phyloP scores from a whole-genome alignment of 2,888 invertebrate species.

The Leucozona laternaria region DNA sequence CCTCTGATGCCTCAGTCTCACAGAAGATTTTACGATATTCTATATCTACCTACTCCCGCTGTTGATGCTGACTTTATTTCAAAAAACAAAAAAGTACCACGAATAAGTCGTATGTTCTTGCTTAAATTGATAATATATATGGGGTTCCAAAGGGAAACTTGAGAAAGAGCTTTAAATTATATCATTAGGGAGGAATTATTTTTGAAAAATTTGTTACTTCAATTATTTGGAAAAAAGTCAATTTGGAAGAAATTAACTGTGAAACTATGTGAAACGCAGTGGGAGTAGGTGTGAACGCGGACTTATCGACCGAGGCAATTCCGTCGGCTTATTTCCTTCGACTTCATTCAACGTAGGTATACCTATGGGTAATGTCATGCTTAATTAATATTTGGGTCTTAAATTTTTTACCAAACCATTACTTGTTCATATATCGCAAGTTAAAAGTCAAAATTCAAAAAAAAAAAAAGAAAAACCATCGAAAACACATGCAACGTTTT shows the following conservation, averaged over 20 bases:
- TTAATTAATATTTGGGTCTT: background rate
- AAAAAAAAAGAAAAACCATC: background rate
- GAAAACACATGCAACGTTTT: constrained; percentile 64
- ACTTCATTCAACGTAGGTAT: background rate
- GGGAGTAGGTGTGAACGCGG: no score
- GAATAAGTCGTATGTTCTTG: background rate
- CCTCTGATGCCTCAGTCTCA: constrained; percentile 37
- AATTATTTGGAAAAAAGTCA: no score
- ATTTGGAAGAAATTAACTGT: no score
- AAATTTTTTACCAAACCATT: background rate
- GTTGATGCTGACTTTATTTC: background rate
- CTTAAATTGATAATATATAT: background rate
- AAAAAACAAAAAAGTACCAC: background rate
- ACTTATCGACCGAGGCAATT: no score
- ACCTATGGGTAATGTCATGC: no score
- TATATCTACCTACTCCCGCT: constrained; percentile 27
- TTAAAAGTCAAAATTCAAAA: background rate
- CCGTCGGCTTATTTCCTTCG: background rate
- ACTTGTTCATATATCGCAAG: background rate
- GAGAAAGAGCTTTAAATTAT: no score
- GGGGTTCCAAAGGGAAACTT: background rate
- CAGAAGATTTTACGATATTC: constrained; percentile 62
- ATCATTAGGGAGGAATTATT: no score
- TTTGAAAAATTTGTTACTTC: no score
- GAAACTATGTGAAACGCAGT: no score